Base-by-base conservation (phyloP, 1,140 invertebrate species). In the Drosophila persimilis region DNA sequence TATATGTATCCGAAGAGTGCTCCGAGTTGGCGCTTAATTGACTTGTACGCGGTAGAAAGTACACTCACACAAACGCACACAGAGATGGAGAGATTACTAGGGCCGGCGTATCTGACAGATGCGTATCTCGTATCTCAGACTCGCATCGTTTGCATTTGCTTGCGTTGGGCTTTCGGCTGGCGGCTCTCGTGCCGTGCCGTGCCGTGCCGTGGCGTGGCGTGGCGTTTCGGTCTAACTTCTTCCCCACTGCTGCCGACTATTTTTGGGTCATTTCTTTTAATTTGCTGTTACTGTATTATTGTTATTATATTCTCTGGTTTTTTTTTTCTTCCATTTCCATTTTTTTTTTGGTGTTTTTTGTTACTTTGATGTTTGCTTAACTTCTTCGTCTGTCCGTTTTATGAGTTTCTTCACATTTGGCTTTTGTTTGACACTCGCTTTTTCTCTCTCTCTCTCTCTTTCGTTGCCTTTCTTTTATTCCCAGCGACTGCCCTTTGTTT, bases 341-440 rank as follows among this genome's bases (percentile, higher is more conserved):
- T n/a, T n/a, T n/a, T n/a, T n/a, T 48, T 2, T 17, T 35, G 56
- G 41, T 29, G 41, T 29, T 55, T 61, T 39, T 41, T 50, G 13
- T 20, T 44, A 51, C 52, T 20, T 52, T 52, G 20, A 29, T 67
- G 20, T 51, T 56, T 54, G 51, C 45, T 26, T 31, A 67, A 48
- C 43, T 55, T 69, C 44, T 65, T 54, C 24, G 44, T 53, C 35
- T 72, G 46, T 69, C 52, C 31, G 62, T 85, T 86, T 86, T 88
- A 86, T 86, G 81, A 72, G 81, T 86, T 86, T 88, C 65, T 86
- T 86, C 78, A 86, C 81, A 67, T 85, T 85, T 85, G 77, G 66
- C 80, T 84, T 64, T 73, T 72, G 62, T 84, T 84, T 76, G 76
- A 76, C 81, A 84, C 77, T 80, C 55, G 56, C 45, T 61, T 46